These are phyloP conservation scores for Heliconius melpomene DNA, from an alignment of 1,140 invertebrate species.

Conservation along the genomic window DNA sequence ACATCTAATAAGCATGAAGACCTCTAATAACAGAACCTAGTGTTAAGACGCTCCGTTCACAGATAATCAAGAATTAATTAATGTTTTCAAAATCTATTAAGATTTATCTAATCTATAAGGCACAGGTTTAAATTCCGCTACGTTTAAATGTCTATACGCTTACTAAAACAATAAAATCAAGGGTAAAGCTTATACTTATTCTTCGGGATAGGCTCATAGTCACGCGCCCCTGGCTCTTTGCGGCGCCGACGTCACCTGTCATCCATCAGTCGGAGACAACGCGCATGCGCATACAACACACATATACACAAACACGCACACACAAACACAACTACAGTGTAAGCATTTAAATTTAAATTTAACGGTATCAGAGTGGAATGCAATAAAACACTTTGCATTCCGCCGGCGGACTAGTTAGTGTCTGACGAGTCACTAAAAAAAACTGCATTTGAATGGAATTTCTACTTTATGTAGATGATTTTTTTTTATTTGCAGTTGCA, in stretches of 20 bases:
- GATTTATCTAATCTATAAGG: too few relatives aligned
- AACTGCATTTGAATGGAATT: slow-evolving; percentile 49
- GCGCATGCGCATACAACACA: slow-evolving; percentile 67
- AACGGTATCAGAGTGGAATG: slow-evolving; percentile 74
- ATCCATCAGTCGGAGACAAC: slow-evolving; percentile 75
- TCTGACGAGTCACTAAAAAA: slow-evolving; percentile 30
- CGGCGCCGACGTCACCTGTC: slow-evolving; percentile 77
- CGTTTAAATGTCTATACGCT: too few relatives aligned
- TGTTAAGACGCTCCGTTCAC: too few relatives aligned
- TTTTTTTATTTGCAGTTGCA: not conserved
- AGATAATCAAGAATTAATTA: too few relatives aligned
- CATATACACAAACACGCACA: slow-evolving; percentile 46
- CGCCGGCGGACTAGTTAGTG: slow-evolving; percentile 37
- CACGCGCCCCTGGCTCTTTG: slow-evolving; percentile 50
- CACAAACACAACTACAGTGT: slow-evolving; percentile 27
- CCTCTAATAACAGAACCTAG: too few relatives aligned
- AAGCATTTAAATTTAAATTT: slow-evolving; percentile 70
- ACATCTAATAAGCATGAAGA: too few relatives aligned
- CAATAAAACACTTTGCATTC: slow-evolving; percentile 72
- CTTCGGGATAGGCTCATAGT: not conserved
- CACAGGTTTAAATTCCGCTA: too few relatives aligned
- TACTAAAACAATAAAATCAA: too few relatives aligned
- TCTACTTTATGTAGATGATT: slow-evolving; percentile 25
- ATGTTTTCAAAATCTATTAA: too few relatives aligned
- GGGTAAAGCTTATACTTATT: too few relatives aligned